Conservation (phyloP, 2,113 vertebrate genomes). For the Dromiciops gliroides region DNA sequence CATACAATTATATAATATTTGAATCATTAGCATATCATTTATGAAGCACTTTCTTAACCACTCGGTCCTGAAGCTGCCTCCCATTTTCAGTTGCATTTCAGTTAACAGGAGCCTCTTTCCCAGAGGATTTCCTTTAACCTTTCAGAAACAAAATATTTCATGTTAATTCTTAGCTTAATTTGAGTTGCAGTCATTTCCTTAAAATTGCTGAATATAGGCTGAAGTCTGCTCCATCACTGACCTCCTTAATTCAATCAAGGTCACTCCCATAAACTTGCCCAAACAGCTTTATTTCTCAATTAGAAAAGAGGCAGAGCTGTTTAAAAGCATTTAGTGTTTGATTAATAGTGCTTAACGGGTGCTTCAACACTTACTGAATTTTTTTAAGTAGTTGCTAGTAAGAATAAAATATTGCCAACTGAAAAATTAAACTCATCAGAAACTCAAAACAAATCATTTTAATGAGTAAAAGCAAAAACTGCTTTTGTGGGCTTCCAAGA, state of each 20-base stretch:
- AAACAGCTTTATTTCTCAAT: slow-evolving; percentile 75
- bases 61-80: slow-evolving; percentile 10
- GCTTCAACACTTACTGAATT: slow-evolving; percentile 48
- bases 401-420: slow-evolving; percentile 64
- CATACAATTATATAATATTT: not conserved
- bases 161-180: slow-evolving; percentile 69
- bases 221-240: slow-evolving; percentile 62
- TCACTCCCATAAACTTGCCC: slow-evolving; percentile 71
- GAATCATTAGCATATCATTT: slow-evolving; percentile 17
- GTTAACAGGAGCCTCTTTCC: slow-evolving; percentile 60
- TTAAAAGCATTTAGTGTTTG: slow-evolving; percentile 72
- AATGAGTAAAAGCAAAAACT: slow-evolving; percentile 58
- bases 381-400: slow-evolving; percentile 52
- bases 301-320: slow-evolving; percentile 56
- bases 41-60: slow-evolving; percentile 34
- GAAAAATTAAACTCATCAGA: slow-evolving; percentile 71
- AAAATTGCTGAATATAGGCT: slow-evolving; percentile 58
- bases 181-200: slow-evolving; percentile 66
- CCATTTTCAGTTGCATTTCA: slow-evolving; percentile 46
- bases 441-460: slow-evolving; percentile 69
- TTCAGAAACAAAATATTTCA: slow-evolving; percentile 72
- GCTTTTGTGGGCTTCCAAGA: not conserved
- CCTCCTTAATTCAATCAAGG: slow-evolving; percentile 73
- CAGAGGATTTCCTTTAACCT: slow-evolving; percentile 64
- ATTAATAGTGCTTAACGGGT: slow-evolving; percentile 73